Evolutionary conservation across 2,888 invertebrate genomes (phyloP), one percentile per base, ranked within the genome.

Genomic region (Leucophenga maculata): DNA sequence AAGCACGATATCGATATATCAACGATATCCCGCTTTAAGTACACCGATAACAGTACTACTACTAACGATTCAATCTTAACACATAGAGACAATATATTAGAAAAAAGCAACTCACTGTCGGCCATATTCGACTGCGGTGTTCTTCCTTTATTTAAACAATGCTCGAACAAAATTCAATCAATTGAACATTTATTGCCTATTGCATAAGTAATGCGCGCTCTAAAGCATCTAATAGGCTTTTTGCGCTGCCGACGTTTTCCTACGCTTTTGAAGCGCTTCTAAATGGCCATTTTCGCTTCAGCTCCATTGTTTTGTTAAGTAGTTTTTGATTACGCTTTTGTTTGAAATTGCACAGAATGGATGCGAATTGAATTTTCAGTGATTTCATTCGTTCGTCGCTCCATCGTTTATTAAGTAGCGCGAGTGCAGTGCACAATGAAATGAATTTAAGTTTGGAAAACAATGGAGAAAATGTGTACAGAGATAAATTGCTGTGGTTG

Each of bases 171-270:
- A 65, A 65, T 11, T 31, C 72, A 65, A 62, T 71, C 73, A 80
- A 79, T 77, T 73, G 80, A 79, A 78, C 77, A 81, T 77, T 79
- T 74, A 83, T 81, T 78, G 83, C 67, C 69, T 76, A 71, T 71
- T 76, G 79, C 79, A 82, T 82, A 82, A 82, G 76, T 77, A 80
- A 80, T 79, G 74, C 77, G 70, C n/a, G 3, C 39, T 39, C 39
- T 8, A 39, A 39, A 39, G 39, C 1, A 39, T 8, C 39, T 39
- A 39, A 39, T 39, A 44, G 14, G n/a, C 60, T 60, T 39, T 32
- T 60, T 39, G 39, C 13, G 18, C 18, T 18, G 39, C 44, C 39
- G 39, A 18, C 39, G 16, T 44, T 39, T 14, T 57, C n/a, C 1
- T 0, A 3, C 13, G 13, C 26, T 31, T 57, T 14, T 26, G 6